These are phyloP conservation scores for Cephus pulcher DNA, from an alignment of 2,888 invertebrate species.

Conservation along the genomic window DNA sequence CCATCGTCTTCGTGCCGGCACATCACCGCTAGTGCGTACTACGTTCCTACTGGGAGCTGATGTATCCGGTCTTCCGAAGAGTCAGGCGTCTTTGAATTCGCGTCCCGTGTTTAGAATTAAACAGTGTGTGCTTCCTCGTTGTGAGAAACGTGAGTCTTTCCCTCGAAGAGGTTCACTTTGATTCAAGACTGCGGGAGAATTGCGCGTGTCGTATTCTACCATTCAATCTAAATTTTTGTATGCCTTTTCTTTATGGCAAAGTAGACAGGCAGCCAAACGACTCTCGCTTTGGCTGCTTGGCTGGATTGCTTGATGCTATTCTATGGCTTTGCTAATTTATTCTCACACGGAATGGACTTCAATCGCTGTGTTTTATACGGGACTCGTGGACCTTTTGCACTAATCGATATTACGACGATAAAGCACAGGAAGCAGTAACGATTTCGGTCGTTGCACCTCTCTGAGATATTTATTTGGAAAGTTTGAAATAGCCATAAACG, in stretches of 20 bases:
- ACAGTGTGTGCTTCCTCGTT: not conserved
- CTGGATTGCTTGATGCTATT: not conserved
- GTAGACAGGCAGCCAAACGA: not conserved
- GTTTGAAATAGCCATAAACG: not conserved
- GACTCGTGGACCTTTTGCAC: not conserved
- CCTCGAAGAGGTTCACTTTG: not conserved
- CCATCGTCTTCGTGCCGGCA: not conserved
- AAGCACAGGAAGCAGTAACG: not conserved
- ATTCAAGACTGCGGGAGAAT: not conserved
- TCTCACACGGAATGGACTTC: not conserved
- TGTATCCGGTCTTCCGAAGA: not conserved
- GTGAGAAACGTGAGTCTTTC: not conserved
- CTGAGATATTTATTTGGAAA: not conserved
- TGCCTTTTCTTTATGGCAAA: not conserved
- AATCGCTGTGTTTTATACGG: not conserved
- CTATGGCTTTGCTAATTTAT: not conserved
- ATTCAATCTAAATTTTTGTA: not conserved
- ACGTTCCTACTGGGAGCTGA: not conserved
- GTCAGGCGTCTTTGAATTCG: not conserved
- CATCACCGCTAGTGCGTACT: not conserved
- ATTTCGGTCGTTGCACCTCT: not conserved
- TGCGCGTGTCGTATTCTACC: not conserved
- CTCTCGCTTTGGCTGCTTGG: not conserved
- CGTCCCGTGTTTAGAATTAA: not conserved
- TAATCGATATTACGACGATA: not conserved